Conservation (phyloP, 2,797 vertebrate species). For the Acrossocheilus fasciatus region DNA sequence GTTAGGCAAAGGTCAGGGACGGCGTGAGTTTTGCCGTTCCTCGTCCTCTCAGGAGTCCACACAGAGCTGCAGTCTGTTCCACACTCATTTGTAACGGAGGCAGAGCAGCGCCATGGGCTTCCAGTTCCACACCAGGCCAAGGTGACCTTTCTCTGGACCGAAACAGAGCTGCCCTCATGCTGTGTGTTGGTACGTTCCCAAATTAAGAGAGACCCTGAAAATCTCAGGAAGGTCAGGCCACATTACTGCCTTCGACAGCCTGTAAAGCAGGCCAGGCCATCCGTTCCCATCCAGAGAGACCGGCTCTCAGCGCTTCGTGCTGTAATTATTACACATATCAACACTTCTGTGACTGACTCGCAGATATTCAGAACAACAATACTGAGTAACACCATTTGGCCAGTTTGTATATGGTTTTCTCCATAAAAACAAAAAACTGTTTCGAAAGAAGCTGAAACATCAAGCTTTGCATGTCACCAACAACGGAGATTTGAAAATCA, state of each 20-base stretch:
- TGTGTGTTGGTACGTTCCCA: slow-evolving; percentile 26
- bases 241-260: not conserved
- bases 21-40: not conserved
- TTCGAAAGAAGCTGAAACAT: not conserved
- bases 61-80: slow-evolving; percentile 19
- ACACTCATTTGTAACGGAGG: slow-evolving; percentile 36
- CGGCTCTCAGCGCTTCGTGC: not conserved
- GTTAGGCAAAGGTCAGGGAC: slow-evolving; percentile 22
- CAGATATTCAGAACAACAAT: not conserved
- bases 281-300: not conserved
- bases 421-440: not conserved
- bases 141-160: slow-evolving; percentile 38
- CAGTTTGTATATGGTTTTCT: not conserved
- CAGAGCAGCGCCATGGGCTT: slow-evolving; percentile 17
- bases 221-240: slow-evolving; percentile 6
- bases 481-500: not conserved
- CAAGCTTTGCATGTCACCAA: not conserved
- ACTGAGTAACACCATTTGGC: not conserved
- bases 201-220: slow-evolving; percentile 34
- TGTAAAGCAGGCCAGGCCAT: not conserved
- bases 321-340: not conserved
- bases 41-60: slow-evolving; percentile 35
- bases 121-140: slow-evolving; percentile 19
- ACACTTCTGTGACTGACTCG: not conserved
- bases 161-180: slow-evolving; percentile 29